Conservation (phyloP, 64 coral and sea anemone genomes). For the Pocillopora damicornis region DNA sequence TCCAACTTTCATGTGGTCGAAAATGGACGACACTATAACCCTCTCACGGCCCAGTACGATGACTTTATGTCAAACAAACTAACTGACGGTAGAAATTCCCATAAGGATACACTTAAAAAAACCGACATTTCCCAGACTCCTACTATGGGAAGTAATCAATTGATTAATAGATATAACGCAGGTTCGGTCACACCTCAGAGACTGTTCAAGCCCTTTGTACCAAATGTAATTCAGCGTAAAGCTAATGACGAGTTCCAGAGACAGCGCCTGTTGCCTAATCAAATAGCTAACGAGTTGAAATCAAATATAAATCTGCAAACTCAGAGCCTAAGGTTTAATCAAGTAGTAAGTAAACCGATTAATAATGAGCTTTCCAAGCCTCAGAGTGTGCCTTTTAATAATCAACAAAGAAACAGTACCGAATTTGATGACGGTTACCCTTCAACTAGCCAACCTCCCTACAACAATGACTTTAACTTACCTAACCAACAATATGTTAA, state of each 20-base stretch:
- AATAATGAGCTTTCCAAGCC: neutral
- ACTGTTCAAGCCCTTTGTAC: neutral
- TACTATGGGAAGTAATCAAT: neutral
- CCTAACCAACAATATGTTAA: constrained; percentile 33
- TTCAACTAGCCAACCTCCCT: neutral
- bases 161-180: constrained; percentile 16
- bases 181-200: neutral
- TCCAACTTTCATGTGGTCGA: neutral
- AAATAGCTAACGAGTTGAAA: constrained; percentile 23
- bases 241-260: constrained; percentile 25
- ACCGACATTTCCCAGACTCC: neutral
- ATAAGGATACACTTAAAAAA: neutral
- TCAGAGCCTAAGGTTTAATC: constrained; percentile 36
- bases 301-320: constrained; percentile 30
- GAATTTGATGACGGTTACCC: constrained; percentile 15
- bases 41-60: neutral
- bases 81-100: neutral
- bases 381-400: constrained; percentile 6
- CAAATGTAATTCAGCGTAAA: constrained; percentile 15
- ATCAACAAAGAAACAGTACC: constrained; percentile 26
- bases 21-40: neutral
- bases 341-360: constrained; percentile 4
- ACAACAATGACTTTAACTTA: constrained; percentile 21
- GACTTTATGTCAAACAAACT: neutral
- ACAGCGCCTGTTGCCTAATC: constrained; percentile 36